phyloP scores from a whole-genome alignment of 2,888 invertebrate species.

The Junonia oenone region DNA sequence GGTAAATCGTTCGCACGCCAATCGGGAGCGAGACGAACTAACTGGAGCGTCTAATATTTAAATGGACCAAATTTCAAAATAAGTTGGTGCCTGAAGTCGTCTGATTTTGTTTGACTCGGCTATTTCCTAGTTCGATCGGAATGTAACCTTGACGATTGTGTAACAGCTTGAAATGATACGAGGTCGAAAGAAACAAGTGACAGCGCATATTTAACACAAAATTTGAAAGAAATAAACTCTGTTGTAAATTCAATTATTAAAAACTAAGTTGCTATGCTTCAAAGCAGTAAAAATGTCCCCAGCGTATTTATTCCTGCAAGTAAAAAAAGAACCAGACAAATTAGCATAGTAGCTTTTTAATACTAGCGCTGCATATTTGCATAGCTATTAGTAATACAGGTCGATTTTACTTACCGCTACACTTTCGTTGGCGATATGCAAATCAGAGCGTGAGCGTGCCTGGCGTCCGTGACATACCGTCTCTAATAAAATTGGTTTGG shows the following conservation, averaged over 20 bases:
- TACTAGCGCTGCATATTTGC: constrained; percentile 26
- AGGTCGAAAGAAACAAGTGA: neutral
- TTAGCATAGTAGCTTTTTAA: constrained; percentile 27
- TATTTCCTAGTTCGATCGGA: constrained; percentile 42
- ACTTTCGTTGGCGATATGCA: constrained; percentile 71
- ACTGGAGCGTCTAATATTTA: constrained; percentile 71
- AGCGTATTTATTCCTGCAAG: constrained; percentile 3
- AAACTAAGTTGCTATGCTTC: neutral
- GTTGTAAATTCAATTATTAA: neutral
- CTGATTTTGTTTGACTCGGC: constrained; percentile 43
- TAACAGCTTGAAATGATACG: constrained; percentile 7
- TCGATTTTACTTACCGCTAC: constrained; percentile 54
- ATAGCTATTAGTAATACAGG: constrained; percentile 45
- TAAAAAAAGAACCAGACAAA: constrained; percentile 7
- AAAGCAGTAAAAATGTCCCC: neutral
- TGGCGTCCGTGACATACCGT: constrained; percentile 40
- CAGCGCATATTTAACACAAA: neutral
- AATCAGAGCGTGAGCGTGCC: constrained; percentile 65
- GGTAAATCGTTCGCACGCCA: constrained; percentile 66
- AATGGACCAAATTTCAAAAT: constrained; percentile 55
- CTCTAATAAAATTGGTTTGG: constrained; percentile 33
- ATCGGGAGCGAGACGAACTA: constrained; percentile 66
- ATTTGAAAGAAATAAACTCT: neutral
- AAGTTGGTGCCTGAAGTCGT: constrained; percentile 37
- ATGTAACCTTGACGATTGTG: constrained; percentile 28